A percentile compares a stretch with the other conserved stretches of the same genome.
These are phyloP conservation scores for Phrynosoma blainvillii DNA, from an alignment of 2,113 vertebrate genomes.

Conservation along the genomic window DNA sequence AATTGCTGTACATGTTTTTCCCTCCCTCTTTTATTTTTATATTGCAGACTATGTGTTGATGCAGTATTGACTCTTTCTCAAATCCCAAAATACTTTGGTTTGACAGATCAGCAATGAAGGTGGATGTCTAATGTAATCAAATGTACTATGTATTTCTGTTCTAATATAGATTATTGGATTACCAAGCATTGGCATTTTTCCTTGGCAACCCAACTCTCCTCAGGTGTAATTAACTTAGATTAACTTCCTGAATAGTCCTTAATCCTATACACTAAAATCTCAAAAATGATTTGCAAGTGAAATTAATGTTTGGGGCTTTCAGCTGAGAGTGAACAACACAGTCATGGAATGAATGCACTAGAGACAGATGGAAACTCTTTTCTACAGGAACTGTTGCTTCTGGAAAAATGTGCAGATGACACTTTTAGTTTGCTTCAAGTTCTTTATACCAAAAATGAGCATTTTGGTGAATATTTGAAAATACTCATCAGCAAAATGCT, in stretches of 20 bases:
- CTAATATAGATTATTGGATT: conserved; percentile 49
- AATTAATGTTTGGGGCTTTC: conserved; percentile 34
- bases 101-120: conserved; percentile 32
- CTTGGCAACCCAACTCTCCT: conserved; percentile 9
- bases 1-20: background rate
- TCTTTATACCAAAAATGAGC: background rate
- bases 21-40: conserved; percentile 14
- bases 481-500: background rate
- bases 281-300: conserved; percentile 49
- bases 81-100: conserved; percentile 26
- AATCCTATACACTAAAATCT: conserved; percentile 56
- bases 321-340: conserved; percentile 29
- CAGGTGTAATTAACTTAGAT: conserved; percentile 20
- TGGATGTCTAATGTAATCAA: conserved; percentile 29
- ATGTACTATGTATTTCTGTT: conserved; percentile 26
- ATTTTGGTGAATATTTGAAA: background rate
- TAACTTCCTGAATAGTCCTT: conserved; percentile 50
- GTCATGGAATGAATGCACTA: fast-evolving
- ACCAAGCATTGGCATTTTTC: conserved; percentile 27
- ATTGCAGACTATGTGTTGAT: background rate
- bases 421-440: background rate
- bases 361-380: background rate
- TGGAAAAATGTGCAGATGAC: background rate
- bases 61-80: background rate
- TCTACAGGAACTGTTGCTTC: conserved; percentile 14